Percentiles rank a stretch among this genome's conserved stretches.
These are phyloP conservation scores for Homarus americanus DNA, from an alignment of 1,140 invertebrate species.

Conservation along the genomic window DNA sequence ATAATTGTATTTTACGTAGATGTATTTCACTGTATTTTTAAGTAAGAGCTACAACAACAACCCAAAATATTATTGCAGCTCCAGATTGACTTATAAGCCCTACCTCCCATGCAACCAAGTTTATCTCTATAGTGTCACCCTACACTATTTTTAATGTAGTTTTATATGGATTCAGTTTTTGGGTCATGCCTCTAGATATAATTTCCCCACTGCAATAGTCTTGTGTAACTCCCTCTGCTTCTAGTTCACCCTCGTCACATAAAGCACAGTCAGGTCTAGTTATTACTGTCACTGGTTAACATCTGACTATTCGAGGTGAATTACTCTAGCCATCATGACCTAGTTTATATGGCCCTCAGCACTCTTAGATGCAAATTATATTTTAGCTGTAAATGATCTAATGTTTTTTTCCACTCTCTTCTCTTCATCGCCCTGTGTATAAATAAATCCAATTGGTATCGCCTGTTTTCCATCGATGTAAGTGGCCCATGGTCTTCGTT, in stretches of 20 bases:
- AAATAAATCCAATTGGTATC: constrained; percentile 56
- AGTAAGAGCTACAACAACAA: background rate
- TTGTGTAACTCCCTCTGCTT: background rate
- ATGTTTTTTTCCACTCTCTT: constrained; percentile 62
- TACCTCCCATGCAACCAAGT: background rate
- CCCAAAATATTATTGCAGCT: background rate
- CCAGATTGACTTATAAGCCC: background rate
- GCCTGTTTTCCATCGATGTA: constrained; percentile 66
- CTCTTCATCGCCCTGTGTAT: constrained; percentile 65
- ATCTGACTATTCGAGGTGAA: background rate
- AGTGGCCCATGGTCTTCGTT: constrained; percentile 48
- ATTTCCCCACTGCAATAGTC: background rate
- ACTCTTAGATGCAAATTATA: constrained; percentile 11
- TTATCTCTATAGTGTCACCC: background rate
- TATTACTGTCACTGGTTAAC: background rate
- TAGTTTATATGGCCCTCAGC: background rate
- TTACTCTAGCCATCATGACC: background rate
- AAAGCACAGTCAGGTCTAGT: background rate
- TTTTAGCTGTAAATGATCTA: constrained; percentile 52
- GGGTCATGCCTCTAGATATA: background rate
- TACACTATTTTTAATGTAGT: background rate
- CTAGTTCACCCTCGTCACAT: background rate
- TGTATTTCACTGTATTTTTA: background rate
- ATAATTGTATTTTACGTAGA: background rate
- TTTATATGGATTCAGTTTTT: background rate